Base-by-base conservation (phyloP, 2,888 invertebrate species). In the Cerceris ruficornis region DNA sequence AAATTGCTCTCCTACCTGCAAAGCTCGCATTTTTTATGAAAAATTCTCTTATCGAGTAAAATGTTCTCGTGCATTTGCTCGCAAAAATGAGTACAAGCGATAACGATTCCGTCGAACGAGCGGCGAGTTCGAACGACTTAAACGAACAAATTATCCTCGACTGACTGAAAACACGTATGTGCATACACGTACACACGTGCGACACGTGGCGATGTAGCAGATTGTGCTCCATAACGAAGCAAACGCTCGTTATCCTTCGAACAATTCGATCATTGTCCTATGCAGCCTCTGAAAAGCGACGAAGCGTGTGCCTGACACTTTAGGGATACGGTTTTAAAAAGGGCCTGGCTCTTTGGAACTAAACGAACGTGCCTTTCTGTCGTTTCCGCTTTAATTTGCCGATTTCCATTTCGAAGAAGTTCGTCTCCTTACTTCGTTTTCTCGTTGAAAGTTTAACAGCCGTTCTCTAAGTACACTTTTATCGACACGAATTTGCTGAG, bases 171-270 rank as follows among this genome's bases (percentile, higher is more conserved):
- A 70, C 76, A 82, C 76, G 81, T 66, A 68, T 39, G 14, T 7
- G 14, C 14, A 59, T 14, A 2, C 11, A 46, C 46, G 46, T 71
- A 67, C 42, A 43, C 75, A 77, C 81, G 79, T 81, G 70, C 76
- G 86, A 77, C 88, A 88, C 87, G 87, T 88, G 86, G 77, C 86
- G 65, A 76, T 69, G 76, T 70, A 75, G 66, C 75, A 77, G 71
- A 83, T 81, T 75, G 80, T 83, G 64, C 78, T 72, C 75, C 71
- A 72, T 86, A 86, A 86, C 80, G 87, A 87, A 84, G 86, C 83
- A 77, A 81, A 80, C 69, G 86, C 81, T 88, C 83, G 85, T 87
- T 87, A 87, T 80, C 72, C 76, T 46, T 39, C 50, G 72, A 71
- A 83, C 86, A 78, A 85, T 85, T 77, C 72, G 69, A 64, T 67